A percentile compares a stretch with the other conserved stretches of the same genome.
Evolutionary conservation across 2,888 invertebrate genomes (phyloP).

Genomic region (Laspeyria flexula): DNA sequence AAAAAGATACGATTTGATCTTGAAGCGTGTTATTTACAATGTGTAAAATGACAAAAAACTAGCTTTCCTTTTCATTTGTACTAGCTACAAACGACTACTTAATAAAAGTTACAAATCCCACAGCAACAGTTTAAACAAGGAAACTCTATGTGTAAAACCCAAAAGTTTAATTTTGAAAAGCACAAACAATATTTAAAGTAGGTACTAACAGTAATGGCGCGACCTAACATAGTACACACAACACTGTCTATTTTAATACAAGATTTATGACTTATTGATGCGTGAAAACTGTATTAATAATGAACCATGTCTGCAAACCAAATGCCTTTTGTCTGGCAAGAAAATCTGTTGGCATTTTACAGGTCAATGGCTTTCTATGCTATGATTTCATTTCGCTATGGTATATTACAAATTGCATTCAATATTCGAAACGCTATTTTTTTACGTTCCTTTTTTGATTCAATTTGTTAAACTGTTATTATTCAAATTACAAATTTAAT

Average conservation of each 20-base stretch:
- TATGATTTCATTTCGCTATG: not conserved
- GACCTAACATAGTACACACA: not conserved
- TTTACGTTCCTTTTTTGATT: not conserved
- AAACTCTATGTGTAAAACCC: no score
- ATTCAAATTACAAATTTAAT: not conserved
- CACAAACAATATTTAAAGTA: not conserved
- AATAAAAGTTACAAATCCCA: no score
- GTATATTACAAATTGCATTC: not conserved
- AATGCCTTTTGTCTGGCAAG: slow-evolving; percentile 32
- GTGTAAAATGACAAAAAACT: no score
- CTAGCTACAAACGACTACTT: no score
- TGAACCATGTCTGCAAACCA: slow-evolving; percentile 26
- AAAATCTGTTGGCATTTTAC: not conserved
- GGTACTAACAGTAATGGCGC: not conserved
- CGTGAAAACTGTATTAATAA: slow-evolving; percentile 33
- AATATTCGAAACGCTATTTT: not conserved
- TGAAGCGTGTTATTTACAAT: no score
- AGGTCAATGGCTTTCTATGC: not conserved
- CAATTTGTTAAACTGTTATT: not conserved
- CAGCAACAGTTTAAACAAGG: no score
- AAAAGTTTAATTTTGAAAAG: no score
- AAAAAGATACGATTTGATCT: no score
- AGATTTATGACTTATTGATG: slow-evolving; percentile 34
- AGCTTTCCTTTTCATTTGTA: no score
- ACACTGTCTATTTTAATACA: slow-evolving; percentile 24